Evolutionary conservation across 2,113 vertebrate species (phyloP), one percentile per base, ranked within the genome.

Genomic region (Myrmophylax atrothorax): DNA sequence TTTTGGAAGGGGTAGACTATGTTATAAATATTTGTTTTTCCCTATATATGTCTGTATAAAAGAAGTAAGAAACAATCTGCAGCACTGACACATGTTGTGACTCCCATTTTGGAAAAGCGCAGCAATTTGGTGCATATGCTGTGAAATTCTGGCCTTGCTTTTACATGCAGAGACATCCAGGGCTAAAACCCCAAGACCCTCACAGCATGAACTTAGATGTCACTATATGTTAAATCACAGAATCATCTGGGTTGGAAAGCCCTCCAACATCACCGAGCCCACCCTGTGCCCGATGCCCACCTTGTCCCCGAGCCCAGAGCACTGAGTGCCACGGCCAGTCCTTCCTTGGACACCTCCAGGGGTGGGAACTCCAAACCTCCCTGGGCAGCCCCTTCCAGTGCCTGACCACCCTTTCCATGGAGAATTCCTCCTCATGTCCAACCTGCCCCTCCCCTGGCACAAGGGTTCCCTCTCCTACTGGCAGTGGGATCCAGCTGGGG

Each of bases 261-360:
- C 23, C 24, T 14, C 59, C 56, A 11, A 14, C 26, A 22, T 14
- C n/a, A 55, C 13, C 0, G 0, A 70, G 14, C 29, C 29, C 16
- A 0, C 35, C 8, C 19, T 40, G n/a, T 40, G 49, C 12, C 49
- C 0, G 0, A 10, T 55, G 1, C 29, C 29, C 29, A 12, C 4
- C 40, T 5, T 64, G 42, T 64, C 29, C 4, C 12, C n/a, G 47
- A 55, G 23, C 29, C 23, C 16, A 14, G 20, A 42, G 58, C 35
- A 0, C 76, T 23, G 7, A 72, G 35, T 66, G 67, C 50, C 59
- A 37, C 25, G 0, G 42, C 42, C 58, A 22, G 58, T 0, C 0
- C 0, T 64, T 47, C 16, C 49, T 18, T 0, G 35, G 59, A 6
- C 31, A 19, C 14, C 42, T 50, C 14, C 50, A 58, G 59, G 73